A percentile compares a stretch with the other conserved stretches of the same genome.
Conservation (phyloP, 64 coral and sea anemone species). For the Stichodactyla mertensii region DNA sequence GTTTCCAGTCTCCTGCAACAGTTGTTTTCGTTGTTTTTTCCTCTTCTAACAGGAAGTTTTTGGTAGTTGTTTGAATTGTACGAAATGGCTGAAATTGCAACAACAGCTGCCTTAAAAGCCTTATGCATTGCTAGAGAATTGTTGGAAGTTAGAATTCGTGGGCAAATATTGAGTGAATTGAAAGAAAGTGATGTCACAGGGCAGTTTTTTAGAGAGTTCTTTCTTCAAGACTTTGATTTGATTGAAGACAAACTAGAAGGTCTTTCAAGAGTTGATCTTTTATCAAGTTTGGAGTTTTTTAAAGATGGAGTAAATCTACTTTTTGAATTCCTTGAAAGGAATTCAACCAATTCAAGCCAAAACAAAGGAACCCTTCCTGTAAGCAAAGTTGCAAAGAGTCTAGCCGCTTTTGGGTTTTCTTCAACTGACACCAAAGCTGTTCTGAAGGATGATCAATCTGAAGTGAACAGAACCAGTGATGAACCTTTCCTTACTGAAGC, state of each 20-base stretch:
- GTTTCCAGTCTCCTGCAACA: too few species aligned
- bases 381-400: not conserved
- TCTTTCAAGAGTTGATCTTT: conserved; percentile 42
- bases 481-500: not conserved
- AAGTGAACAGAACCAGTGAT: not conserved
- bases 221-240: conserved; percentile 37
- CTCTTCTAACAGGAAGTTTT: too few species aligned
- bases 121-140: not conserved
- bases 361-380: not conserved
- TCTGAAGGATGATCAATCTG: not conserved
- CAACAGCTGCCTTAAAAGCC: not conserved
- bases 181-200: conserved; percentile 40
- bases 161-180: conserved; percentile 3
- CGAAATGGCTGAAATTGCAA: conserved; percentile 5
- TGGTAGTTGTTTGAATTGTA: too few species aligned
- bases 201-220: conserved; percentile 30
- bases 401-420: not conserved
- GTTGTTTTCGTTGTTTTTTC: too few species aligned
- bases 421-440: not conserved
- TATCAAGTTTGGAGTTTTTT: conserved; percentile 45
- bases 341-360: not conserved
- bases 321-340: not conserved
- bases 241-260: conserved; percentile 37
- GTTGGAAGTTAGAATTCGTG: not conserved
- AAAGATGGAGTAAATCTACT: conserved; percentile 48